Percentiles rank a stretch among this genome's conserved stretches.
These are phyloP conservation scores for Micoletzkya japonica DNA, from an alignment of 2,888 invertebrate species.

Conservation along the genomic window DNA sequence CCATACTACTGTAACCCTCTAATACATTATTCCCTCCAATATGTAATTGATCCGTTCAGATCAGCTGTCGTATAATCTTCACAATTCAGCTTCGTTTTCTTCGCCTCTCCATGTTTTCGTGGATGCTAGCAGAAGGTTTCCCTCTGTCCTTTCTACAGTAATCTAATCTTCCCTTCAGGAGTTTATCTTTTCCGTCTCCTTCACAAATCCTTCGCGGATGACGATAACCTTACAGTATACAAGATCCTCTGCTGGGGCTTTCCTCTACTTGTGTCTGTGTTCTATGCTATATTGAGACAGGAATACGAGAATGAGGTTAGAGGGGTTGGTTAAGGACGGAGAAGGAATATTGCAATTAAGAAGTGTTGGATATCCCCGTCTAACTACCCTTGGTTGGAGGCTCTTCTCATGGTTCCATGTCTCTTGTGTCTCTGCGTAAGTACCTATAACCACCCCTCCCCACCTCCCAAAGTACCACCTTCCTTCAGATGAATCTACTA, in stretches of 20 bases:
- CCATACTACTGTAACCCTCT: neutral
- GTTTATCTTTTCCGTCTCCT: constrained; percentile 68
- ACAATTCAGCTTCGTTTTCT: constrained; percentile 63
- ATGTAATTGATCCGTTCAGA: constrained; percentile 35
- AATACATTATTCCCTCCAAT: constrained; percentile 14
- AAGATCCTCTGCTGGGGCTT: constrained; percentile 68
- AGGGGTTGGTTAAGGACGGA: too few relatives aligned
- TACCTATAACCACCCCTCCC: too few relatives aligned
- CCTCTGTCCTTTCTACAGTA: neutral
- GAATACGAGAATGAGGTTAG: constrained; percentile 61
- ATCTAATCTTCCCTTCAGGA: constrained; percentile 22
- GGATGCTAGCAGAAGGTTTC: constrained; percentile 68
- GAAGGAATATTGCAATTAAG: neutral
- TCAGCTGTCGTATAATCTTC: constrained; percentile 55
- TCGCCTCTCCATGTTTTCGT: constrained; percentile 67
- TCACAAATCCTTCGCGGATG: constrained; percentile 64
- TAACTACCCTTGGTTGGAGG: neutral
- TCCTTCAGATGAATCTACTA: constrained; percentile 61
- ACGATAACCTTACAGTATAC: constrained; percentile 65
- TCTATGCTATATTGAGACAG: constrained; percentile 64
- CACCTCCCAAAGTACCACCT: too few relatives aligned
- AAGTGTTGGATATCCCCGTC: neutral
- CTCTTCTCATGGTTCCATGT: neutral
- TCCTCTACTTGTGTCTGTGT: constrained; percentile 63
- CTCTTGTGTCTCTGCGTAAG: neutral